Percentiles rank a stretch among this genome's conserved stretches.
Conservation (phyloP, 2,113 vertebrate species). For the Lophotis ruficrista region DNA sequence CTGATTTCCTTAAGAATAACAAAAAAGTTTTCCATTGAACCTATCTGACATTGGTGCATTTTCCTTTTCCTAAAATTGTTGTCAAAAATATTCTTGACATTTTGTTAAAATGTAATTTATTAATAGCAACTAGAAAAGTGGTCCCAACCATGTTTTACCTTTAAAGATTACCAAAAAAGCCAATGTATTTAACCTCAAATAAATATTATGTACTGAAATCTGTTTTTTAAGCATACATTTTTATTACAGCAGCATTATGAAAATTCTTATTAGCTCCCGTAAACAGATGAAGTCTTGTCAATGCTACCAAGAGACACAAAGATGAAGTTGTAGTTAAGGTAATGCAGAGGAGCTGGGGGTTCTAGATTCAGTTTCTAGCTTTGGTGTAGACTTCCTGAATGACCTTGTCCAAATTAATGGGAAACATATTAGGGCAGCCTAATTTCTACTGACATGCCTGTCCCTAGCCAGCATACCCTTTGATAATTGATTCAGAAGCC, state of each 20-base stretch:
- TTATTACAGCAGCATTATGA: neutral
- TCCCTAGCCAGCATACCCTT: neutral
- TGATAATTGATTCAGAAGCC: neutral
- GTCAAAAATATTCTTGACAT: neutral
- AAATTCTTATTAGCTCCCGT: neutral
- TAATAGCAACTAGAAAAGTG: neutral
- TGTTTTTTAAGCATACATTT: neutral
- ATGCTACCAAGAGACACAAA: neutral
- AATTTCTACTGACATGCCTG: neutral
- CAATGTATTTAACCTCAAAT: neutral
- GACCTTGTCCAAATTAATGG: neutral
- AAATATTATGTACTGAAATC: neutral
- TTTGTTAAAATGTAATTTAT: neutral
- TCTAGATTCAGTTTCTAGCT: neutral
- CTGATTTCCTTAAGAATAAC: neutral
- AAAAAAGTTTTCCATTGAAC: neutral
- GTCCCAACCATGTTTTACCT: neutral
- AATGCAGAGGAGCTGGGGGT: neutral
- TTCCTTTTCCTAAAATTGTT: neutral
- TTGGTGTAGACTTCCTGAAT: neutral
- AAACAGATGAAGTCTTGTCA: neutral
- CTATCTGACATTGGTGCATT: neutral
- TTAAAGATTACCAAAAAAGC: neutral
- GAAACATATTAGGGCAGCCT: neutral
- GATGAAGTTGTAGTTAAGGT: neutral